A percentile compares a stretch with the other conserved stretches of the same genome.
Evolutionary conservation across 2,888 invertebrate genomes (phyloP).

Genomic region (Meteorus colon): DNA sequence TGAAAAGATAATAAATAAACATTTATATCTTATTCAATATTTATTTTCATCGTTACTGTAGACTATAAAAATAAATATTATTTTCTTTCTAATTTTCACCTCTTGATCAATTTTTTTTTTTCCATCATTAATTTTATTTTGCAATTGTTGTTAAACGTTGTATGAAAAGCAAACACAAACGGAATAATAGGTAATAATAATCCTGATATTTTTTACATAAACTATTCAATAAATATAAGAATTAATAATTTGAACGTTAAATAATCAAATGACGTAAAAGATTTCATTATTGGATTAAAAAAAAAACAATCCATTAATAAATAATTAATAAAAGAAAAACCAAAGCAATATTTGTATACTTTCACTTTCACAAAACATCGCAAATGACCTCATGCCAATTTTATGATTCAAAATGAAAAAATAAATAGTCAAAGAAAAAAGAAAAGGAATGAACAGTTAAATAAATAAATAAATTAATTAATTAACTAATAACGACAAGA

Average conservation of each 20-base stretch:
- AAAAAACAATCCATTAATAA: too few species aligned
- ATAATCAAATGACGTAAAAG: too few species aligned
- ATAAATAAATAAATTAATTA: not conserved
- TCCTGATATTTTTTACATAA: not conserved
- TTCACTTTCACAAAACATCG: not conserved
- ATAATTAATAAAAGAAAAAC: slow-evolving; percentile 24
- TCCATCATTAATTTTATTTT: not conserved
- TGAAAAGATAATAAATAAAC: not conserved
- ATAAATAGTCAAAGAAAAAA: slow-evolving; percentile 43
- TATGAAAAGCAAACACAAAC: not conserved
- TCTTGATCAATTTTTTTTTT: not conserved
- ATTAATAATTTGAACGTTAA: not conserved
- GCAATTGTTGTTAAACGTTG: not conserved
- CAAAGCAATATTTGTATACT: slow-evolving; percentile 35
- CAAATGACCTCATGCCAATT: not conserved
- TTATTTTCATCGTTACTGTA: too few species aligned
- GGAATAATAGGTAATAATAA: not conserved
- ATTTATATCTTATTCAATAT: not conserved
- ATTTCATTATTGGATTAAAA: too few species aligned
- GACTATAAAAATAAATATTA: not conserved
- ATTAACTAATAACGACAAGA: slow-evolving; percentile 46
- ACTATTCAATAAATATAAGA: slow-evolving; percentile 3
- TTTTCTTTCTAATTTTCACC: not conserved
- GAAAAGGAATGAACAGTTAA: slow-evolving; percentile 24
- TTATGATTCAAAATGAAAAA: slow-evolving; percentile 7